Evolutionary conservation across 2,888 invertebrate species (phyloP), one percentile per base, ranked within the genome.

Genomic region (Dichetophora obliterata): DNA sequence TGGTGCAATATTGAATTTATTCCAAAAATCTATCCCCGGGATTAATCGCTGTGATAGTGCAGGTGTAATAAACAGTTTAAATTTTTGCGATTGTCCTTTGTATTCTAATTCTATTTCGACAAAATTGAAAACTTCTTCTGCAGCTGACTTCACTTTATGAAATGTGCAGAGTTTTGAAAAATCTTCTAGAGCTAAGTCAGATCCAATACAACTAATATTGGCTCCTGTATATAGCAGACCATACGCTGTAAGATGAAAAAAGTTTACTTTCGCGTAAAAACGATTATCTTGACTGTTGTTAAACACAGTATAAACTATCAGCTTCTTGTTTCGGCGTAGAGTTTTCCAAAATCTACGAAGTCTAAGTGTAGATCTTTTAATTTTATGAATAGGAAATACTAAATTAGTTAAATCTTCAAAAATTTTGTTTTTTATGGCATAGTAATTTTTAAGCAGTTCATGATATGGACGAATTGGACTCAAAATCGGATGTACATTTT

Each of bases 331-430:
- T 43, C 24, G 16, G 27, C 72, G 57, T 5, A 37, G 22, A 48
- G 22, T 16, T 65, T 65, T 76, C 52, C 54, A 76, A 37, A 43
- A 76, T 9, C 16, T 34, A 5, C 72, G 59, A 8, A 76, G 14
- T 2, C 71, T 34, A 11, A 24, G 4, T 3, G 76, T 76, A 14
- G 76, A 76, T 52, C 71, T 50, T 66, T 76, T 76, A 3, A n/a
- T 8, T 43, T 6, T 52, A 4, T 14, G 6, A n/a, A 5, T 11
- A 3, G 5, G 50, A 61, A 6, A 9, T 27, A 4, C 31, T 31
- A 31, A 5, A 31, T 31, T 4, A 31, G 31, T 3, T 31, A 5
- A 31, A 31, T 31, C 31, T 4, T 14, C 3, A 69, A 75, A 69
- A 11, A 75, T 61, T 50, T 31, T n/a, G 1, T 73, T 71, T 4